Evolutionary conservation across 2,113 vertebrate species (phyloP), one percentile per base, ranked within the genome.

Genomic region (Tragulus kanchil): DNA sequence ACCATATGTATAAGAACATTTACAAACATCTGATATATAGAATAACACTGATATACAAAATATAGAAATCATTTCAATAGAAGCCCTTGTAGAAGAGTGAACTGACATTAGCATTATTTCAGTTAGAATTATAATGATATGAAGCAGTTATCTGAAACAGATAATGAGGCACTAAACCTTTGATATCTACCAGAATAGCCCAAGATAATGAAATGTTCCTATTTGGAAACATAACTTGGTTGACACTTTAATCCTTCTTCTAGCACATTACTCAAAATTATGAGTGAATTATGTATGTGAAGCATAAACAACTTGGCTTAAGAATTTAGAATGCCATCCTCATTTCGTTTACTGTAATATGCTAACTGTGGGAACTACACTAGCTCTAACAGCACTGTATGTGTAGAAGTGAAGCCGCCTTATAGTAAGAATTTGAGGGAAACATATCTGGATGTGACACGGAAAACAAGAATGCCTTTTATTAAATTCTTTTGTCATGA

Each of bases 231-330:
- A 52, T 85, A 82, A 64, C 31, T 75, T 92, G 13, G 28, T 19
- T 83, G 69, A 92, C 21, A 82, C 11, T 89, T 64, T 26, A 96
- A 85, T 31, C 61, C 16, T 26, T 79, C 23, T 83, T 83, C n/a
- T 94, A 84, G 84, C 81, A 93, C 75, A 25, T 92, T 92, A 69
- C 26, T 88, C 48, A 92, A 87, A 96, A 95, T 90, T 92, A 81
- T 87, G 75, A 87, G 84, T 89, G 90, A 96, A 85, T 73, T 96
- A 77, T 77, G 83, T 54, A 88, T 79, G 25, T 75, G 95, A 79
- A 87, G 78, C 10, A 82, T 50, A 94, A 71, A 69, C 61, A 17
- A 84, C 45, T 79, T 89, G 61, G 86, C 31, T 59, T 48, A 67
- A 59, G 59, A 54, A 75, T 88, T 93, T 92, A 52, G 94, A 93